These are phyloP conservation scores for Acyrthosiphon pisum DNA, from an alignment of 1,140 invertebrate species.

Conservation along the genomic window DNA sequence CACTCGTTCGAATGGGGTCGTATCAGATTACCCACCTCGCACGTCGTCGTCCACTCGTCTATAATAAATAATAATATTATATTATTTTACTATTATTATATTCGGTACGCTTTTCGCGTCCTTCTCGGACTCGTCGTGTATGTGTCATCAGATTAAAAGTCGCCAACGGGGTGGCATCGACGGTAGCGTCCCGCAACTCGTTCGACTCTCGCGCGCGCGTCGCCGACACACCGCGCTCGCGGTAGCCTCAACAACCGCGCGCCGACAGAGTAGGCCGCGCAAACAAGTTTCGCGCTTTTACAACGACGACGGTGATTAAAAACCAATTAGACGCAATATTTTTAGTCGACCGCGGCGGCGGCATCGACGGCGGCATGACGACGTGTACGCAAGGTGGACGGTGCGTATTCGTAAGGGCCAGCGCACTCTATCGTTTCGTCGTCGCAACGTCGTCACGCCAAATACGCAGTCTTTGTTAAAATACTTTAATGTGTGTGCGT, in stretches of 20 bases:
- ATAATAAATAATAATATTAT: not conserved
- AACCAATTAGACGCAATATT: not conserved
- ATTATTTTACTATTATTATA: not conserved
- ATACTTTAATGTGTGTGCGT: not conserved
- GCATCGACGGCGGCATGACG: not conserved
- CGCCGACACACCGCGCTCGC: not conserved
- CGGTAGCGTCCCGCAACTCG: not conserved
- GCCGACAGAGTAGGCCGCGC: not conserved
- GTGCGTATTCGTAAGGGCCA: not conserved
- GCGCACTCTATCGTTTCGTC: conserved; percentile 43
- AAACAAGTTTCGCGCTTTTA: not conserved
- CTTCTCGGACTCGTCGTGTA: not conserved
- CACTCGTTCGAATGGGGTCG: not conserved
- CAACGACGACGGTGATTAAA: not conserved
- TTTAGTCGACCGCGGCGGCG: not conserved
- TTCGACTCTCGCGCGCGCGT: not conserved
- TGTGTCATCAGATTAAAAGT: not conserved
- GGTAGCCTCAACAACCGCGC: not conserved
- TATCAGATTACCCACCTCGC: not conserved
- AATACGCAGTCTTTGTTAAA: conserved; percentile 43
- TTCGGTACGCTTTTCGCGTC: not conserved
- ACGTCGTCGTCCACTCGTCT: not conserved
- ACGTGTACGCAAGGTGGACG: not conserved
- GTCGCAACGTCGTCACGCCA: conserved; percentile 2
- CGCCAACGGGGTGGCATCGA: not conserved